Evolutionary conservation across 2,888 invertebrate species (phyloP).

Genomic region (Platycnemis pennipes): DNA sequence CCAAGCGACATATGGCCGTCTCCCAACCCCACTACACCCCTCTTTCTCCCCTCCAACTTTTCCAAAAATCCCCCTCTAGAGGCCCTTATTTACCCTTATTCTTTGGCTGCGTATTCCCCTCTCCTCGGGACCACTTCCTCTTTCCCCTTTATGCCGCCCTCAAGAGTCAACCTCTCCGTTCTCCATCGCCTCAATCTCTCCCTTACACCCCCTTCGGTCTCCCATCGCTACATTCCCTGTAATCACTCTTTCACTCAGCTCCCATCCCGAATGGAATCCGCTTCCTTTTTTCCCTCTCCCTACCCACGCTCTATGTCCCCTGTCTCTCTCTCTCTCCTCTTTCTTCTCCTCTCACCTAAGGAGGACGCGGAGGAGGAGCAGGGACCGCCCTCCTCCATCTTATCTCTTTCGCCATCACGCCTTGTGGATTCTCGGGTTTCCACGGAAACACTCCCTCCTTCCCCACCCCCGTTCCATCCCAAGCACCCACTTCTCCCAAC

Average conservation of each 20-base stretch:
- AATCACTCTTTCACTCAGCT: neutral
- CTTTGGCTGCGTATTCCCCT: neutral
- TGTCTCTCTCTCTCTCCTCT: no score
- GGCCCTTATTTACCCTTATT: constrained; percentile 24
- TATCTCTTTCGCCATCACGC: constrained; percentile 28
- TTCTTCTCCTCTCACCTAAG: neutral
- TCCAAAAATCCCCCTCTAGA: neutral
- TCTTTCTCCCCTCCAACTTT: neutral
- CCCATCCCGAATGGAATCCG: neutral
- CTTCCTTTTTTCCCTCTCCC: neutral
- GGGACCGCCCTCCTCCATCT: neutral
- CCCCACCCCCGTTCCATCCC: neutral
- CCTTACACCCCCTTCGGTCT: no score
- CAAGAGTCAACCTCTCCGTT: no score
- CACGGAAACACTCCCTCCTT: neutral
- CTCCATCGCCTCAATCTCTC: no score
- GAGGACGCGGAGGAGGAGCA: no score
- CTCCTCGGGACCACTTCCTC: no score
- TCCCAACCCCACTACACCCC: no score
- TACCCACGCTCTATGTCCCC: no score
- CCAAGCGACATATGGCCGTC: no score
- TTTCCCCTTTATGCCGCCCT: neutral
- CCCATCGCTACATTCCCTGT: neutral
- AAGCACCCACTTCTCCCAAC: neutral
- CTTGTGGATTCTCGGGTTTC: constrained; percentile 26